Evolutionary conservation across 1,140 invertebrate genomes (phyloP), one percentile per base, ranked within the genome.

Genomic region (Alviniconcha marisindica): DNA sequence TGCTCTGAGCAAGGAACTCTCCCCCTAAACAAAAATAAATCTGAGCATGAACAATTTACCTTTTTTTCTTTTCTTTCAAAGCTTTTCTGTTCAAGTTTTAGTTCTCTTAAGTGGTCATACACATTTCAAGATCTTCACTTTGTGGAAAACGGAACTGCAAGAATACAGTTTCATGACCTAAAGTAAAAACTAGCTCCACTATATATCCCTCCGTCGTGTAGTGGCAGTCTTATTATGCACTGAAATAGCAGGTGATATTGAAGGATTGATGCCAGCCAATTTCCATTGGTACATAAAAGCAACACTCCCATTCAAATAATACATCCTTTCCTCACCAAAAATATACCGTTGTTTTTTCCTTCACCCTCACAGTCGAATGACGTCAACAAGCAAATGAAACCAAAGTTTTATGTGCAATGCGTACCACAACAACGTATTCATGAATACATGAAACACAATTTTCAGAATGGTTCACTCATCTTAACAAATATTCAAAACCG

Each of bases 261-360:
- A 12, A 76, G 40, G 73, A 36, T 76, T 44, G 73, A 76, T 44
- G 42, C 73, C 14, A 42, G 73, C 73, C 73, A 76, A 18, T 42
- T 15, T 44, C 21, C 44, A 18, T 28, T 42, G 3, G 24, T 40
- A n/a, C 33, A 76, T 38, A 76, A n/a, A 28, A n/a, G 24, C 33
- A 76, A 76, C 40, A 44, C 73, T 76, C 40, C 36, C 73, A 76
- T 44, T 76, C 73, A n/a, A n/a, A n/a, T n/a, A n/a, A n/a, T n/a
- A n/a, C 33, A 40, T 38, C n/a, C 33, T 4, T 76, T 44, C 21
- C 18, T 42, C 0, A 24, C n/a, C 73, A 21, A 76, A 76, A 76
- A 76, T 44, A n/a, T 44, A 12, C 15, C 33, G 18, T 31, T n/a
- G 12, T 33, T 24, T 24, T 7, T 38, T 36, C 10, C 36, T 74